Conservation (phyloP, 1,140 invertebrate species). For the Zeugodacus cucurbitae region DNA sequence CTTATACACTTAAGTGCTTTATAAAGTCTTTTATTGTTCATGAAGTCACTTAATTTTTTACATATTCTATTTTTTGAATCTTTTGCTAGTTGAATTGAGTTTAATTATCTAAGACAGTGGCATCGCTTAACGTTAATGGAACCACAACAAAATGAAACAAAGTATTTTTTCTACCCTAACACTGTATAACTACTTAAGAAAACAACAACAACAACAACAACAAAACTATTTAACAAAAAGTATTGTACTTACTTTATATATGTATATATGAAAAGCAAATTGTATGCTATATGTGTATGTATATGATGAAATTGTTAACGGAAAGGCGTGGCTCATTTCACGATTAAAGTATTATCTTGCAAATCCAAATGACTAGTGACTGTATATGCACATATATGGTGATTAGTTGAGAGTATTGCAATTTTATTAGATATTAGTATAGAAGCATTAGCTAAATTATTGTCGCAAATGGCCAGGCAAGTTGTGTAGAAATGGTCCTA, state of each 20-base stretch:
- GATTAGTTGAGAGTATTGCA: neutral
- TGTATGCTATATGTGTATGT: neutral
- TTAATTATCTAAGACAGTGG: neutral
- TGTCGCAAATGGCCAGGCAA: neutral
- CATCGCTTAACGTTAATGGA: neutral
- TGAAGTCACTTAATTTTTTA: neutral
- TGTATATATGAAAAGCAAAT: neutral
- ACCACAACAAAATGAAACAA: neutral
- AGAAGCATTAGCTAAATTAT: neutral
- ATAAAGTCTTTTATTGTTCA: neutral
- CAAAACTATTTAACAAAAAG: neutral
- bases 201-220: neutral
- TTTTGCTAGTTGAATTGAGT: neutral
- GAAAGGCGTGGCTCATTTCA: neutral
- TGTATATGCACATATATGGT: neutral
- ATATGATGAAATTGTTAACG: neutral
- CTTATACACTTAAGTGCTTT: conserved; percentile 14
- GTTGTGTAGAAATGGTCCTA: neutral
- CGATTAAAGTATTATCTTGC: neutral
- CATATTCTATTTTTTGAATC: neutral
- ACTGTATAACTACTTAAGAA: neutral
- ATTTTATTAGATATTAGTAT: neutral
- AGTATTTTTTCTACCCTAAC: conserved; percentile 9
- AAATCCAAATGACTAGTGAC: neutral
- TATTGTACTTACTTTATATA: neutral